These are phyloP conservation scores for Hirundichthys speculiger DNA, from an alignment of 2,113 vertebrate species.

Conservation along the genomic window DNA sequence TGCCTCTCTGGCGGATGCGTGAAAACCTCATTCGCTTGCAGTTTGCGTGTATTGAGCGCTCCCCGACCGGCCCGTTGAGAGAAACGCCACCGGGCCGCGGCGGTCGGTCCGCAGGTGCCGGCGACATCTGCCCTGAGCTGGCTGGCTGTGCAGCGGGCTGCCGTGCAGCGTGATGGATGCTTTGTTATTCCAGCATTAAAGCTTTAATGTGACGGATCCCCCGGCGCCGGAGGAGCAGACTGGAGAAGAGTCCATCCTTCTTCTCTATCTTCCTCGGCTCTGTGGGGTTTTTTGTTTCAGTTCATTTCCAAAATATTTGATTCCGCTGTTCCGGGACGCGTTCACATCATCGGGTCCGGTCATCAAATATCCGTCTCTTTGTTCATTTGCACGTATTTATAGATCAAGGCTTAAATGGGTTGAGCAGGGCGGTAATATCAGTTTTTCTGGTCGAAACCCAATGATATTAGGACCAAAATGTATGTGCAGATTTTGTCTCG, in stretches of 20 bases:
- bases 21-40: conserved; percentile 43
- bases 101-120: conserved; percentile 21
- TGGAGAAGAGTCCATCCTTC: conserved; percentile 23
- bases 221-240: conserved; percentile 40
- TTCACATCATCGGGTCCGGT: too few species aligned
- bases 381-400: too few species aligned
- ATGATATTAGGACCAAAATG: too few species aligned
- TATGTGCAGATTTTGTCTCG: conserved; percentile 33
- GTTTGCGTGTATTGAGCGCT: conserved; percentile 42
- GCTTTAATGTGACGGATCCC: conserved; percentile 75
- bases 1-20: conserved; percentile 35
- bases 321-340: too few species aligned
- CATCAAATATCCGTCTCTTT: too few species aligned
- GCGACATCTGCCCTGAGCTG: conserved; percentile 37
- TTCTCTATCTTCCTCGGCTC: not conserved
- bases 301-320: not conserved
- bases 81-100: conserved; percentile 12
- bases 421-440: too few species aligned
- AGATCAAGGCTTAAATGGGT: too few species aligned
- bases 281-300: not conserved
- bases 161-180: conserved; percentile 70
- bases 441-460: too few species aligned
- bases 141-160: conserved; percentile 43
- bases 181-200: conserved; percentile 77
- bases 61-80: conserved; percentile 14